Percentiles rank a stretch among this genome's conserved stretches.
Conservation (phyloP, 2,113 vertebrate species). For the Myrmecophaga tridactyla region DNA sequence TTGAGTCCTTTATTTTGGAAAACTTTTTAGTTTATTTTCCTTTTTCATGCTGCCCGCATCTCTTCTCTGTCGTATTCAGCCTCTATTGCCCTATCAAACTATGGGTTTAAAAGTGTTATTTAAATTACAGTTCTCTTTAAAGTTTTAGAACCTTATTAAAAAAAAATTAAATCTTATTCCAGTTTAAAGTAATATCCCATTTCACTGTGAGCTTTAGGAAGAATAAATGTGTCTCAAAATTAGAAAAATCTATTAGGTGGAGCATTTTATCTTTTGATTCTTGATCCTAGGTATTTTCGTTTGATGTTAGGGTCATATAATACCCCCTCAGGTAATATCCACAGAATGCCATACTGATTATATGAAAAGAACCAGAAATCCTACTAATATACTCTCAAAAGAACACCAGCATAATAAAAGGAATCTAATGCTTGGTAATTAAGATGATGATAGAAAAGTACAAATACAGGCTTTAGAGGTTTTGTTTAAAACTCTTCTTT, state of each 20-base stretch:
- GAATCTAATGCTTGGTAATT: too few species aligned
- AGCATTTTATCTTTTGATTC: background rate
- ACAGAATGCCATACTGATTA: background rate
- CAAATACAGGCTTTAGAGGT: background rate
- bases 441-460: background rate
- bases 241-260: background rate
- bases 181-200: background rate
- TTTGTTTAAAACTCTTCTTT: background rate
- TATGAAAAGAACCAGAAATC: background rate
- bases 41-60: background rate
- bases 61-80: background rate
- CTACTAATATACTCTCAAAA: background rate
- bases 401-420: background rate
- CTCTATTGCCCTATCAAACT: background rate
- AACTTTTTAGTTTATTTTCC: background rate
- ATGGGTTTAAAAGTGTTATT: background rate
- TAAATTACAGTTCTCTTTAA: background rate
- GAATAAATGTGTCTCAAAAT: conserved; percentile 3
- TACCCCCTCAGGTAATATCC: background rate
- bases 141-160: background rate
- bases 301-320: background rate
- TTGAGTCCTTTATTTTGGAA: background rate
- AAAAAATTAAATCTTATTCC: background rate
- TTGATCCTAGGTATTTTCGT: background rate
- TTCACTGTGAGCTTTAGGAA: background rate